phyloP scores from a whole-genome alignment of 1,140 invertebrate species.

The Pseudoatta argentina region DNA sequence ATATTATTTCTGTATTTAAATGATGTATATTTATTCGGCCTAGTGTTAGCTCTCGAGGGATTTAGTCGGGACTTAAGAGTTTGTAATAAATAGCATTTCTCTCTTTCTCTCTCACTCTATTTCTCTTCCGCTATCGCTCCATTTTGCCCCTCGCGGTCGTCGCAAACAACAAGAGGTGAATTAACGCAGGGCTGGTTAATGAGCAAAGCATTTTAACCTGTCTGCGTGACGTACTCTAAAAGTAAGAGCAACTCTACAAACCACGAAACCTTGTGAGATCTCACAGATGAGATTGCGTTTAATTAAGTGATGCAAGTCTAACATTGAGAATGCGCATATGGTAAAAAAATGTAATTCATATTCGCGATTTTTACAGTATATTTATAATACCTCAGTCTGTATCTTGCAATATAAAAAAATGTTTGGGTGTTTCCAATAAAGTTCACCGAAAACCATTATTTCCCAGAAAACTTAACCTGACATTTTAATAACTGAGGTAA shows the following conservation, averaged over 20 bases:
- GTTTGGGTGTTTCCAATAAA: not conserved
- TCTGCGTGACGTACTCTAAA: conserved; percentile 13
- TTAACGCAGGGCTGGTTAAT: conserved; percentile 65
- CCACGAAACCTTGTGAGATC: conserved; percentile 2
- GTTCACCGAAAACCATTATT: not conserved
- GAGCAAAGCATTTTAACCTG: conserved; percentile 54
- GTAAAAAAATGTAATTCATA: not conserved
- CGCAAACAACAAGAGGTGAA: conserved; percentile 46
- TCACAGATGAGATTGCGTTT: not conserved
- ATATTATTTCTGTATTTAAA: conserved; percentile 30
- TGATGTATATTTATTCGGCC: conserved; percentile 20
- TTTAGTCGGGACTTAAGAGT: conserved; percentile 23
- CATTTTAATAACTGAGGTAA: not conserved
- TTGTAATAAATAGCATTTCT: conserved; percentile 39
- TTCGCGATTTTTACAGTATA: conserved; percentile 5
- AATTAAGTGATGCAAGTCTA: conserved; percentile 6
- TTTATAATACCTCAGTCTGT: no score
- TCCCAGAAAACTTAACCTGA: not conserved
- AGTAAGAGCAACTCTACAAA: not conserved
- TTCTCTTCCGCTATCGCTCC: conserved; percentile 9
- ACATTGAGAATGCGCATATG: not conserved
- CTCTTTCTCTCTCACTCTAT: not conserved
- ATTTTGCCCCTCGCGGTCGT: conserved; percentile 20
- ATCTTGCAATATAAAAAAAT: not conserved
- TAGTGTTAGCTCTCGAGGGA: conserved; percentile 11